phyloP scores from a whole-genome alignment of 1,140 invertebrate species.

The Drosophila lowei region DNA sequence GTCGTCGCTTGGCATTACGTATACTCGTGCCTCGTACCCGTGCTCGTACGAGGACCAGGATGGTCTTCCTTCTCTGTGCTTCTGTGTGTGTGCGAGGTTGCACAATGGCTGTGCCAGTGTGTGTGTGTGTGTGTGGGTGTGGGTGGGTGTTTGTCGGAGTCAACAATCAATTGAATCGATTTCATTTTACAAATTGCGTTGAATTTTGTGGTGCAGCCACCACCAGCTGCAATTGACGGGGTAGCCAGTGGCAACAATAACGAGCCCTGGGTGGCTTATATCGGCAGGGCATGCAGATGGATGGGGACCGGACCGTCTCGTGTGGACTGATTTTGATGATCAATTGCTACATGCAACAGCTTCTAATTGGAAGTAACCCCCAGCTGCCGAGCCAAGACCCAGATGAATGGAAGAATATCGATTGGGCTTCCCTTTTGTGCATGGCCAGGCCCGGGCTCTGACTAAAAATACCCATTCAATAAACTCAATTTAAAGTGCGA shows the following conservation, averaged over 20 bases:
- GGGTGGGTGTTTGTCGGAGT: conserved; percentile 64
- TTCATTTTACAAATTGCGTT: conserved; percentile 82
- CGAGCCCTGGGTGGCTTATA: conserved; percentile 54
- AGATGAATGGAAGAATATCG: conserved; percentile 25
- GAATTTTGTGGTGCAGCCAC: conserved; percentile 79
- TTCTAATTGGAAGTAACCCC: conserved; percentile 68
- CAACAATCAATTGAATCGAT: conserved; percentile 82
- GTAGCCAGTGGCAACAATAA: conserved; percentile 76
- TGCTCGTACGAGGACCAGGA: conserved; percentile 23
- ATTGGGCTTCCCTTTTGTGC: conserved; percentile 10
- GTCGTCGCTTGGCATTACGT: conserved; percentile 43
- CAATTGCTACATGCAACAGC: conserved; percentile 69
- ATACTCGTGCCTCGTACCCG: too few species aligned
- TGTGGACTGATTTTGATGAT: conserved; percentile 71
- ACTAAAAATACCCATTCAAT: conserved; percentile 11
- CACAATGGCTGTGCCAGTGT: conserved; percentile 32
- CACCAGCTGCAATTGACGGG: conserved; percentile 75
- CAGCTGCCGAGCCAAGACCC: conserved; percentile 21
- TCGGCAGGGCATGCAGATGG: conserved; percentile 24
- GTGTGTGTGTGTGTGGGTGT: conserved; percentile 50
- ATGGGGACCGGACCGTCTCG: conserved; percentile 29
- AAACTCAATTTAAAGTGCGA: conserved; percentile 6
- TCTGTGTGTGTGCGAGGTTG: conserved; percentile 16
- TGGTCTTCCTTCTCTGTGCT: conserved; percentile 8
- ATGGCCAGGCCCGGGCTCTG: neutral